These are phyloP conservation scores for Meta bourneti DNA, from an alignment of 2,888 invertebrate genomes.

Conservation along the genomic window DNA sequence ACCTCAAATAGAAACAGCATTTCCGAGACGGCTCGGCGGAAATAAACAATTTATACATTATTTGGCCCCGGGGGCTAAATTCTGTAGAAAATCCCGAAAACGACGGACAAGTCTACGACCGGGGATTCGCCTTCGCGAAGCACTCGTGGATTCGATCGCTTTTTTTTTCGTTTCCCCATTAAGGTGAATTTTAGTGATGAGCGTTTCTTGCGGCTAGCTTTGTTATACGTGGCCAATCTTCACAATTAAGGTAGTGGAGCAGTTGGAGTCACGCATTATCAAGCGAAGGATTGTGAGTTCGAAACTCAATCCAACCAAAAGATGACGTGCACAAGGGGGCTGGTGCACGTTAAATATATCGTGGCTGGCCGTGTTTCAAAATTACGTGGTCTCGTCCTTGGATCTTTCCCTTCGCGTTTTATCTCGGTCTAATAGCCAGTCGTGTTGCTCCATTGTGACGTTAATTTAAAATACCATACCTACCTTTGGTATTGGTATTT, in stretches of 20 bases:
- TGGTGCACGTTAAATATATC: too few relatives aligned
- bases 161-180: background rate
- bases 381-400: too few relatives aligned
- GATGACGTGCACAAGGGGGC: too few relatives aligned
- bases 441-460: too few relatives aligned
- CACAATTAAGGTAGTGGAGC: background rate
- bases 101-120: background rate
- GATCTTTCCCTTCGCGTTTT: too few relatives aligned
- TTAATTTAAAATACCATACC: too few relatives aligned
- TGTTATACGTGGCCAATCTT: background rate
- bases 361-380: too few relatives aligned
- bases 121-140: background rate
- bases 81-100: background rate
- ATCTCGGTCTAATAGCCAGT: too few relatives aligned
- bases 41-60: slow-evolving; percentile 59
- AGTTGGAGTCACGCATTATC: too few relatives aligned
- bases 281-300: too few relatives aligned
- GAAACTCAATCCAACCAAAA: too few relatives aligned
- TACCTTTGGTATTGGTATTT: too few relatives aligned
- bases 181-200: background rate
- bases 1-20: slow-evolving; percentile 46
- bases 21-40: slow-evolving; percentile 13
- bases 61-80: slow-evolving; percentile 20
- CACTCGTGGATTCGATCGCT: background rate
- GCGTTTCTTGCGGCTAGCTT: background rate